These are phyloP conservation scores for Drosophila sproati DNA, from an alignment of 1,140 invertebrate species.

Conservation along the genomic window DNA sequence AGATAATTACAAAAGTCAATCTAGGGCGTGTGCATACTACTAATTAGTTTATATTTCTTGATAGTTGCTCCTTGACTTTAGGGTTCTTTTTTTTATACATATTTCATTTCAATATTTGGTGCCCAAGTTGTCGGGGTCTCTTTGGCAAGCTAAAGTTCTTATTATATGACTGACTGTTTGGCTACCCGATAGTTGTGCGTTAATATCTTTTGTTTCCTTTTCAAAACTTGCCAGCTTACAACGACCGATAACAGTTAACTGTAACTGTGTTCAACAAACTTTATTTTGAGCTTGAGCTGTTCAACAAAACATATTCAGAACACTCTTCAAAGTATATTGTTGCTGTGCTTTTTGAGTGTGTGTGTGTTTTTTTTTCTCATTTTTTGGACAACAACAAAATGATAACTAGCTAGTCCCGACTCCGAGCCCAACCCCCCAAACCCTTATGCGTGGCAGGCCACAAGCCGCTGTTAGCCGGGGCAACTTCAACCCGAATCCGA, in stretches of 20 bases:
- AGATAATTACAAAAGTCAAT: no score
- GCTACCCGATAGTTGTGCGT: neutral
- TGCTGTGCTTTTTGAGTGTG: neutral
- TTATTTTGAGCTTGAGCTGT: neutral
- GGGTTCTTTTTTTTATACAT: no score
- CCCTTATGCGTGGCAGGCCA: neutral
- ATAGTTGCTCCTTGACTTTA: no score
- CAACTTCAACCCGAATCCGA: conserved; percentile 33
- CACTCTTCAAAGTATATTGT: conserved; percentile 6
- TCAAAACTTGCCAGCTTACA: conserved; percentile 3
- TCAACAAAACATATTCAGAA: conserved; percentile 14
- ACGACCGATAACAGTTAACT: conserved; percentile 5
- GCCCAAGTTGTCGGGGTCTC: no score
- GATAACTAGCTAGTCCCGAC: conserved; percentile 39
- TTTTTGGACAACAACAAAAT: conserved; percentile 41
- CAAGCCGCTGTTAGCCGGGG: conserved; percentile 32
- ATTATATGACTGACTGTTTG: no score
- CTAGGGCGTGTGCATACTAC: no score
- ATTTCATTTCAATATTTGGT: no score
- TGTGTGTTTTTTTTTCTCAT: conserved; percentile 11
- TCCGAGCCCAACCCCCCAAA: neutral
- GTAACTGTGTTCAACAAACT: neutral
- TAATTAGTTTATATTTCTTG: no score
- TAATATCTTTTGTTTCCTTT: neutral
- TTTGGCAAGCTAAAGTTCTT: no score